Evolutionary conservation across 2,797 vertebrate genomes (phyloP), one percentile per base, ranked within the genome.

Genomic region (Pelobates cultripes): DNA sequence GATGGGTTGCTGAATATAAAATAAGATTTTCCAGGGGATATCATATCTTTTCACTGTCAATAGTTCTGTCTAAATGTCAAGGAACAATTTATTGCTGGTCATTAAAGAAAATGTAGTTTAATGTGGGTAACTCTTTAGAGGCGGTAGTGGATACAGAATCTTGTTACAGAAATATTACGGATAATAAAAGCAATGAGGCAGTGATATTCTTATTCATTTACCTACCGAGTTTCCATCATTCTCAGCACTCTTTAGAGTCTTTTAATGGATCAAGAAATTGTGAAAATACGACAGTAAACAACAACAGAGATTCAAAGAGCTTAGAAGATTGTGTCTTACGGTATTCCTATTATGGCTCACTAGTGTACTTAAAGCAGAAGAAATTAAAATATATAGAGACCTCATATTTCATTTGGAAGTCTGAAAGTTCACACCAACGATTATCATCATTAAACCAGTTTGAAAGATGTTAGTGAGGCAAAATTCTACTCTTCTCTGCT

Each of bases 101-200:
- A 79, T 83, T 83, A 83, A 43, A 57, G 12, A 73, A 73, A 73
- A 43, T 70, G 66, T 70, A 66, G 40, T 79, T 53, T 75, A 44
- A 79, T 53, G 77, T 70, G 45, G 7, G 43, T 10, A 15, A 64
- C 45, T 43, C 57, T 75, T 64, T 74, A 41, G 6, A 66, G 71
- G 12, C 47, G 43, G 53, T 4, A 13, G n/a, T 3, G 3, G 47
- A 43, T 8, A 14, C 53, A 14, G 43, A 75, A 61, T 75, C 55
- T 51, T 55, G 55, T 64, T 74, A 40, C n/a, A 61, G 41, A 67
- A 66, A 66, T 79, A 79, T 79, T 53, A 69, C 10, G 28, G 51
- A 70, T 78, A 75, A 75, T 70, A 70, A 53, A 53, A 40, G 41
- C 47, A 4, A 45, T 2, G 45, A 74, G 66, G 10, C 15, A 13